These are phyloP conservation scores for Oophaga sylvatica DNA, from an alignment of 2,797 vertebrate genomes.

Conservation along the genomic window DNA sequence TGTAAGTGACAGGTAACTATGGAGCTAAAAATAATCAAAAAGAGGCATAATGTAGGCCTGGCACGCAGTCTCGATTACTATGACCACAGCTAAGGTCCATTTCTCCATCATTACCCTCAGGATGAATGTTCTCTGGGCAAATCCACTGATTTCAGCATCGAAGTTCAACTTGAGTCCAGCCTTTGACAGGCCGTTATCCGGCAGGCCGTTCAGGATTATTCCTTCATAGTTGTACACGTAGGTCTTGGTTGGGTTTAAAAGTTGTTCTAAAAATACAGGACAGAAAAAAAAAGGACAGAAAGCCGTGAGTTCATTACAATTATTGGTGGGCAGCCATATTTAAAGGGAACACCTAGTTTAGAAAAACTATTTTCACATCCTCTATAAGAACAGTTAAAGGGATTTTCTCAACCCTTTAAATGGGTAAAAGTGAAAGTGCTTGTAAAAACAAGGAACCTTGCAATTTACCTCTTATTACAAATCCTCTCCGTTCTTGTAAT, in stretches of 20 bases:
- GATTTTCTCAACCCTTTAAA: too few relatives aligned
- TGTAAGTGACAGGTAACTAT: too few relatives aligned
- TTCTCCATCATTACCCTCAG: conserved; percentile 65
- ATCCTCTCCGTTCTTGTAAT: too few relatives aligned
- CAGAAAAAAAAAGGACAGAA: neutral
- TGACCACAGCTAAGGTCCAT: neutral
- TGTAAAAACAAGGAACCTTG: too few relatives aligned
- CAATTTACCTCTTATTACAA: too few relatives aligned
- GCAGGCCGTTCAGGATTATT: conserved; percentile 66
- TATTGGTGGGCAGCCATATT: neutral
- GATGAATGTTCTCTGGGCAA: conserved; percentile 44
- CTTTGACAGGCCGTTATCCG: conserved; percentile 64
- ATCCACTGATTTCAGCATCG: conserved; percentile 64
- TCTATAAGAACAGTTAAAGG: too few relatives aligned
- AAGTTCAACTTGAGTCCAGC: conserved; percentile 55
- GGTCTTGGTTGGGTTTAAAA: conserved; percentile 62
- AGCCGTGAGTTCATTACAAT: neutral
- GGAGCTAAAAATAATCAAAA: neutral
- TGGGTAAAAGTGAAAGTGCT: too few relatives aligned
- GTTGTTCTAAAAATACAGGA: conserved; percentile 64
- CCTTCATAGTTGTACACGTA: conserved; percentile 69
- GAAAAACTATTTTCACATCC: neutral
- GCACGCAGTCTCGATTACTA: neutral
- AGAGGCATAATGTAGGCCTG: neutral
- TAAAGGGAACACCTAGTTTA: neutral